phyloP scores from a whole-genome alignment of 2,797 vertebrate species.

The Propithecus perrieri region DNA sequence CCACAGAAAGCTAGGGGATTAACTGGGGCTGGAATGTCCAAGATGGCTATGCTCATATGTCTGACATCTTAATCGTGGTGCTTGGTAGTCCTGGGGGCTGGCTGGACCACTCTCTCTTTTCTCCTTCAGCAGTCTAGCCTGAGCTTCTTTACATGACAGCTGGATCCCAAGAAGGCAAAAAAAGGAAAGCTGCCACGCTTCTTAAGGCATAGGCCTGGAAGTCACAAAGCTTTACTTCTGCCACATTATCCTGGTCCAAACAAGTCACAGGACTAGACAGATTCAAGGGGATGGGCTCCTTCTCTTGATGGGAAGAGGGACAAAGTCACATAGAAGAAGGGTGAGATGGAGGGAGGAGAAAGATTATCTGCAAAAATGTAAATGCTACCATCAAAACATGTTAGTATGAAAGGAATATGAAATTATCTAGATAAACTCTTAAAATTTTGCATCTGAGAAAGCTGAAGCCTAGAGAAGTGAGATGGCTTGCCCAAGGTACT shows the following conservation, averaged over 20 bases:
- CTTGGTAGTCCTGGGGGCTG: background rate
- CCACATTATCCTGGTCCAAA: background rate
- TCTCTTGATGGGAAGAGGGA: background rate
- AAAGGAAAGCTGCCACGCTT: background rate
- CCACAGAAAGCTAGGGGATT: background rate
- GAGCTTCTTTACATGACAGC: background rate
- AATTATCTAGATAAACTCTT: background rate
- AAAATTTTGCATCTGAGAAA: constrained; percentile 36
- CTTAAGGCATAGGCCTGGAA: background rate
- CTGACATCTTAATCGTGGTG: background rate
- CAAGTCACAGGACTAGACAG: background rate
- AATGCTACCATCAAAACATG: background rate
- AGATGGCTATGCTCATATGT: background rate
- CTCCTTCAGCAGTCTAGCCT: background rate
- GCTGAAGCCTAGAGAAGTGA: background rate
- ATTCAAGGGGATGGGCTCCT: background rate
- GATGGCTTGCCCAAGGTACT: background rate
- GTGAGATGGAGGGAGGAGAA: background rate
- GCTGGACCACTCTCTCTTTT: background rate
- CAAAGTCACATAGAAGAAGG: background rate
- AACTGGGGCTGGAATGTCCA: background rate
- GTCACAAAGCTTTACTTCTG: background rate
- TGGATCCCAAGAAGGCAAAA: constrained; percentile 16
- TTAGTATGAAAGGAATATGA: background rate
- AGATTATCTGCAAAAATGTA: background rate